phyloP scores from a whole-genome alignment of 2,888 invertebrate genomes.

The Ectemnius lituratus region DNA sequence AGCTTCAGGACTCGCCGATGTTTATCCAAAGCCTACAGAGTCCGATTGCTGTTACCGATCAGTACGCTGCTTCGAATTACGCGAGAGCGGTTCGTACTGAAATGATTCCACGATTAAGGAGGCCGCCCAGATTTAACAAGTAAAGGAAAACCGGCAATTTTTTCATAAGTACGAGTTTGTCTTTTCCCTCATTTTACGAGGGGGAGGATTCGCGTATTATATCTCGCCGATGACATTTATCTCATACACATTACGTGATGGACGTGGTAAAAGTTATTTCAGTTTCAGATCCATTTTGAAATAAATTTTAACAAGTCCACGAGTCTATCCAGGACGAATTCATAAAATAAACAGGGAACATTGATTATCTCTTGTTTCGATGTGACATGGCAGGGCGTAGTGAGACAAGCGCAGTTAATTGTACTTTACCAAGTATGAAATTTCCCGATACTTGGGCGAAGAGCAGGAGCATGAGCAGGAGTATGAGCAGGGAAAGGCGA shows the following conservation, averaged over 20 bases:
- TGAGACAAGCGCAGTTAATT: constrained; percentile 41
- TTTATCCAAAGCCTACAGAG: constrained; percentile 69
- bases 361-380: constrained; percentile 5
- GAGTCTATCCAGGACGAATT: constrained; percentile 7
- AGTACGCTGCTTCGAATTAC: constrained; percentile 68
- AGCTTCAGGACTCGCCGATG: constrained; percentile 68
- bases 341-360: too few species aligned
- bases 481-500: not conserved
- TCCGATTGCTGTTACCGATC: constrained; percentile 69
- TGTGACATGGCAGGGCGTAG: constrained; percentile 61
- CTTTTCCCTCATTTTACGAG: constrained; percentile 1
- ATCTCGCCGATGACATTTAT: constrained; percentile 14
- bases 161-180: constrained; percentile 10
- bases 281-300: constrained; percentile 77
- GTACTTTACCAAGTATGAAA: constrained; percentile 47
- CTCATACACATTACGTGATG: constrained; percentile 30
- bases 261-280: constrained; percentile 75
- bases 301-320: constrained; percentile 74
- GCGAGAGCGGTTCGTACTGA: constrained; percentile 68
- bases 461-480: not conserved
- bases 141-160: constrained; percentile 36
- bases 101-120: constrained; percentile 65
- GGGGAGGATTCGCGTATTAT: constrained; percentile 4
- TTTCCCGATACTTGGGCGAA: constrained; percentile 17
- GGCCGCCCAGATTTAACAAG: constrained; percentile 69